Conservation (phyloP, 2,113 vertebrate species). For the Paramormyrops kingsleyae region DNA sequence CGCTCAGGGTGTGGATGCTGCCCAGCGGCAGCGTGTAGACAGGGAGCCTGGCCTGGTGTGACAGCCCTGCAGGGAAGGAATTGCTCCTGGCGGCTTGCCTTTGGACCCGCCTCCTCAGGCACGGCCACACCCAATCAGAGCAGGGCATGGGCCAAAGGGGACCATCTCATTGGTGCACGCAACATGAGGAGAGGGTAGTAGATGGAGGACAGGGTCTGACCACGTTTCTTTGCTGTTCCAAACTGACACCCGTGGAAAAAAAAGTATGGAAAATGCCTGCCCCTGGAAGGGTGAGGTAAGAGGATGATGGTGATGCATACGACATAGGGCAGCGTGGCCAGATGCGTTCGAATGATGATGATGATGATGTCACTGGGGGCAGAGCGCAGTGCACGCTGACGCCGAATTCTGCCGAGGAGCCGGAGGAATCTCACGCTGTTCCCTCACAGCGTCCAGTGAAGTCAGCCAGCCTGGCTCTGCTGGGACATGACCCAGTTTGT, state of each 20-base stretch:
- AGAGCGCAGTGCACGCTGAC: not conserved
- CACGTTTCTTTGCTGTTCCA: not conserved
- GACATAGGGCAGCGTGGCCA: not conserved
- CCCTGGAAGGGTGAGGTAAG: not conserved
- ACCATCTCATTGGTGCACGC: not conserved
- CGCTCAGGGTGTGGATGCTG: not conserved
- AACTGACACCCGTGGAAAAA: not conserved
- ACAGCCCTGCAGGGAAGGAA: not conserved
- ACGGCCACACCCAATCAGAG: not conserved
- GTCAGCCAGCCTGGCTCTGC: not conserved
- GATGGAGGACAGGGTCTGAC: not conserved
- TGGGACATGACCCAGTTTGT: not conserved
- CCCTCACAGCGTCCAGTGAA: not conserved
- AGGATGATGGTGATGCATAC: not conserved
- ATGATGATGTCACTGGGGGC: not conserved
- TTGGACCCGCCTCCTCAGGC: not conserved
- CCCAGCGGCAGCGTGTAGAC: not conserved
- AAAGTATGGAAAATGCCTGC: not conserved
- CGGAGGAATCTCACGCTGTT: not conserved
- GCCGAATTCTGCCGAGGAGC: not conserved
- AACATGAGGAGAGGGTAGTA: not conserved
- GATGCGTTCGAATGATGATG: not conserved
- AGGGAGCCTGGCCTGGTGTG: not conserved
- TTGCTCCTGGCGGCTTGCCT: not conserved
- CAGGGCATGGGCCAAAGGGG: not conserved